Evolutionary conservation across 2,888 invertebrate species (phyloP).

Genomic region (Priocnemis perturbator): DNA sequence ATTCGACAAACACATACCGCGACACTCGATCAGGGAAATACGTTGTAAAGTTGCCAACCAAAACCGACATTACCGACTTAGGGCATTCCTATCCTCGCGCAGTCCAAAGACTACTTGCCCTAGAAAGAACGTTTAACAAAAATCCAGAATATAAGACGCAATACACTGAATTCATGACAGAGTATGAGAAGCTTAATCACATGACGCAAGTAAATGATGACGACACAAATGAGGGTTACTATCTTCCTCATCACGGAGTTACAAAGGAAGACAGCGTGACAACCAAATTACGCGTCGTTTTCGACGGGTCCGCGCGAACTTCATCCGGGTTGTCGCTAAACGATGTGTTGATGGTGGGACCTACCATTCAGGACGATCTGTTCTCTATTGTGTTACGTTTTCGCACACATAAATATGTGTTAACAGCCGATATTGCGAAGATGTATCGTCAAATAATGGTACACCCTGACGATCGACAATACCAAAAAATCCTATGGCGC

Average conservation of each 20-base stretch:
- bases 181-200: constrained; percentile 6
- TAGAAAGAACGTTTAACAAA: neutral
- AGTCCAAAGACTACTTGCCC: neutral
- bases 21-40: neutral
- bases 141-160: neutral
- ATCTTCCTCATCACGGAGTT: constrained; percentile 12
- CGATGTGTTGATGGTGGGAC: constrained; percentile 4
- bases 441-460: too few species aligned
- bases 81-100: neutral
- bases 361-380: constrained; percentile 7
- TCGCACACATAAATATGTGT: too few species aligned
- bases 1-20: neutral
- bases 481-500: too few species aligned
- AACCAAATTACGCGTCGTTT: too few species aligned
- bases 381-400: too few species aligned
- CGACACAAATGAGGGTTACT: neutral
- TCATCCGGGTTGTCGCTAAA: constrained; percentile 8
- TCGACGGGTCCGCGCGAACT: constrained; percentile 11
- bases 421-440: too few species aligned
- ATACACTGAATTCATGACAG: constrained; percentile 3
- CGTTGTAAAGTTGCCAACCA: neutral
- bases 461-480: too few species aligned
- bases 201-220: neutral
- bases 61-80: neutral
- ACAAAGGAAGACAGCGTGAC: constrained; percentile 5